Conservation (phyloP, 2,113 vertebrate species). For the Camarhynchus parvulus region DNA sequence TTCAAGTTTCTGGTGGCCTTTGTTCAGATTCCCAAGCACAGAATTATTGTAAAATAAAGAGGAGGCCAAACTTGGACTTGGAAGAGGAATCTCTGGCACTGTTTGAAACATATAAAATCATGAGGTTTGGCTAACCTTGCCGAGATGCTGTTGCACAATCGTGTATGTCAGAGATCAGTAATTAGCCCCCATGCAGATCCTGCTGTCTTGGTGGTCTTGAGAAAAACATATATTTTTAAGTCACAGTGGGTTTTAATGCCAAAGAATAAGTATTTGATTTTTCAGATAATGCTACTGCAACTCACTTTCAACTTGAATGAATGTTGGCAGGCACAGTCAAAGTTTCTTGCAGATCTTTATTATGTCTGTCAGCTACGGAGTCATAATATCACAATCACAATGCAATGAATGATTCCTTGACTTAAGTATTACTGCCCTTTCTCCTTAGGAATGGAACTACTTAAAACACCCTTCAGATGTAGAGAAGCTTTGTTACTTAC, state of each 20-base stretch:
- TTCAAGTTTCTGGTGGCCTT: slow-evolving; percentile 52
- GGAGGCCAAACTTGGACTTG: slow-evolving; percentile 19
- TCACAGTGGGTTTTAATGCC: slow-evolving; percentile 26
- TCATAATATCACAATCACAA: not conserved
- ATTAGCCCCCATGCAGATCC: not conserved
- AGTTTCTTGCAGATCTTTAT: not conserved
- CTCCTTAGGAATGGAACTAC: not conserved
- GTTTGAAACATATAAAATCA: slow-evolving; percentile 36
- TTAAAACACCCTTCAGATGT: not conserved
- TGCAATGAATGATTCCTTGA: not conserved
- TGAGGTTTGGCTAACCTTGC: slow-evolving; percentile 58
- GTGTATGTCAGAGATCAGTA: slow-evolving; percentile 26
- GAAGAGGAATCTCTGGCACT: slow-evolving; percentile 24
- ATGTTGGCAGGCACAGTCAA: slow-evolving; percentile 4
- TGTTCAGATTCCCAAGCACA: slow-evolving; percentile 36
- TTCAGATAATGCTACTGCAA: slow-evolving; percentile 55
- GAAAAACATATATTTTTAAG: slow-evolving; percentile 22
- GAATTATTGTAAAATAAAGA: slow-evolving; percentile 43
- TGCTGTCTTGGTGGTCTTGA: slow-evolving; percentile 58
- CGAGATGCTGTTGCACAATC: slow-evolving; percentile 44
- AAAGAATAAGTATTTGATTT: slow-evolving; percentile 17
- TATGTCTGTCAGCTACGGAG: not conserved
- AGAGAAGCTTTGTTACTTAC: not conserved
- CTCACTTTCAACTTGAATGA: not conserved
- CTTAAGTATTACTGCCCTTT: not conserved